Conservation (phyloP, 2,113 vertebrate species). For the Seriola quinqueradiata region DNA sequence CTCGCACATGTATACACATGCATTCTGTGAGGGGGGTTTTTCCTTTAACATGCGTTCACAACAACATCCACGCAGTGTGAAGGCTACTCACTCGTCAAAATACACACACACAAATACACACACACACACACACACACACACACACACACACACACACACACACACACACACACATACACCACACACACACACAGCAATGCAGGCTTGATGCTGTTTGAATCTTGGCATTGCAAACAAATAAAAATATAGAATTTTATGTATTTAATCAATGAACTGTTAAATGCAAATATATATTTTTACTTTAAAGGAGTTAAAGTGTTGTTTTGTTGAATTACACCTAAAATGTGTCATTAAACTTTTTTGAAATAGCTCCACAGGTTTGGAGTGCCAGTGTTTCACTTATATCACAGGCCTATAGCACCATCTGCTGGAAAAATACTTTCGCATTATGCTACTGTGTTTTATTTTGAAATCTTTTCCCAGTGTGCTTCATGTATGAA, state of each 20-base stretch:
- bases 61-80: neutral
- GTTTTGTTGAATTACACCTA: neutral
- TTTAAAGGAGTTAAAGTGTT: neutral
- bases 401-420: neutral
- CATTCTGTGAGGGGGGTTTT: neutral
- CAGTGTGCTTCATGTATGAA: too few relatives aligned
- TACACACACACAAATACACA: neutral
- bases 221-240: neutral
- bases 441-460: too few relatives aligned
- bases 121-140: neutral
- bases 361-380: neutral
- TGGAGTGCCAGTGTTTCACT: neutral
- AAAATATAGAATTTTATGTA: neutral
- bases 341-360: neutral
- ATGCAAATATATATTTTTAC: too few relatives aligned
- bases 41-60: neutral
- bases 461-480: too few relatives aligned
- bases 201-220: neutral
- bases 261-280: neutral
- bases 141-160: neutral
- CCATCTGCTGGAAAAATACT: constrained; percentile 5
- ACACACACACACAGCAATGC: neutral
- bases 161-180: neutral
- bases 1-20: neutral
- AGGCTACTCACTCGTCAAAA: neutral